Conservation (phyloP, 2,797 vertebrate species). For the Acrossocheilus fasciatus region DNA sequence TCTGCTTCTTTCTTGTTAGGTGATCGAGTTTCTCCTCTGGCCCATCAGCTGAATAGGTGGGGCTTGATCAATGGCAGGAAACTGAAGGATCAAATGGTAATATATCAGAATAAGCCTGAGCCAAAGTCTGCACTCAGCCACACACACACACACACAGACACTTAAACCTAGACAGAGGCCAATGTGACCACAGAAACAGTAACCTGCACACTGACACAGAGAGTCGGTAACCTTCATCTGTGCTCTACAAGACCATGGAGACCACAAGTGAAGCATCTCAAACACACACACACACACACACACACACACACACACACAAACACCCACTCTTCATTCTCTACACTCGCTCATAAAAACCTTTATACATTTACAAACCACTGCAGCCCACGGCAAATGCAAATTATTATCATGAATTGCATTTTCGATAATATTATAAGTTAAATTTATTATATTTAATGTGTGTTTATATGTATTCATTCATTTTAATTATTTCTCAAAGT, state of each 20-base stretch:
- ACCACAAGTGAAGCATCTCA: constrained; percentile 43
- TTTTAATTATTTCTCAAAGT: constrained; percentile 32
- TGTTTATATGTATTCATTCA: constrained; percentile 42
- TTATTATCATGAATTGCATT: constrained; percentile 19
- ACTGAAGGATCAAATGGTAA: constrained; percentile 92
- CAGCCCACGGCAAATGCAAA: constrained; percentile 19
- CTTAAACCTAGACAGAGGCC: constrained; percentile 39
- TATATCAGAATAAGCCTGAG: constrained; percentile 93
- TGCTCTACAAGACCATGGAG: constrained; percentile 55
- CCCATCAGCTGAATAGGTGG: constrained; percentile 86
- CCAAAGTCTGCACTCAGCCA: constrained; percentile 67
- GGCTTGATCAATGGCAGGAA: constrained; percentile 99
- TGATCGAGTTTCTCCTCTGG: constrained; percentile 93
- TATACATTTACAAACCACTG: constrained; percentile 4
- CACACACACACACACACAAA: constrained; percentile 60
- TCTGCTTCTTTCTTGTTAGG: constrained; percentile 68
- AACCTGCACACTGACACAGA: constrained; percentile 42
- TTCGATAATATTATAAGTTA: constrained; percentile 21
- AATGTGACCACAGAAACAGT: constrained; percentile 57
- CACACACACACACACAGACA: constrained; percentile 47
- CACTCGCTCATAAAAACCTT: neutral
- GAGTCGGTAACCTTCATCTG: constrained; percentile 55
- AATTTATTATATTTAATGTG: constrained; percentile 13
- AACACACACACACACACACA: constrained; percentile 40
- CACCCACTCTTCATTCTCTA: neutral